phyloP scores from a whole-genome alignment of 2,113 vertebrate species.

The Euleptes europaea region DNA sequence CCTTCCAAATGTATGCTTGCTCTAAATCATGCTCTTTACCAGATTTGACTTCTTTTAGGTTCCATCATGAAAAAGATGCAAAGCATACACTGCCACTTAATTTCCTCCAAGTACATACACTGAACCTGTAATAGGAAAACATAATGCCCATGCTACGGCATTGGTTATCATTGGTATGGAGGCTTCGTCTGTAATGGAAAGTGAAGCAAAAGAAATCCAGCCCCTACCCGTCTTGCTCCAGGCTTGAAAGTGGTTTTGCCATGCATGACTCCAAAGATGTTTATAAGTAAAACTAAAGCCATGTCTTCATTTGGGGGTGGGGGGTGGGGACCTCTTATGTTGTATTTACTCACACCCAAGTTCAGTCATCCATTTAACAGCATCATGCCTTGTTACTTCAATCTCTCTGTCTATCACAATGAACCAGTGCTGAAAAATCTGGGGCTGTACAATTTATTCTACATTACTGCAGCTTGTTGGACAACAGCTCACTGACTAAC shows the following conservation, averaged over 20 bases:
- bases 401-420: slow-evolving; percentile 48
- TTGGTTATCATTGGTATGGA: background rate
- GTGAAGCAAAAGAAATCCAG: slow-evolving; percentile 19
- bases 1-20: too few species aligned
- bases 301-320: slow-evolving; percentile 13
- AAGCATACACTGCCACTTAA: background rate
- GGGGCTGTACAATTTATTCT: slow-evolving; percentile 56
- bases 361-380: slow-evolving; percentile 46
- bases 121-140: background rate
- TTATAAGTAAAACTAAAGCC: slow-evolving; percentile 11
- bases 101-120: background rate
- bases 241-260: background rate
- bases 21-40: too few species aligned
- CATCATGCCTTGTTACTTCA: slow-evolving; percentile 48
- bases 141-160: background rate
- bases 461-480: slow-evolving; percentile 52
- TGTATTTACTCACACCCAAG: slow-evolving; percentile 40
- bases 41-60: background rate
- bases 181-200: slow-evolving; percentile 13
- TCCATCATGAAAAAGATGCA: background rate
- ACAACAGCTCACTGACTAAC: slow-evolving; percentile 60
- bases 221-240: background rate
- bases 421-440: slow-evolving; percentile 24
- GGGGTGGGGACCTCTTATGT: background rate
- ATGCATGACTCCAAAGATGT: background rate